These are phyloP conservation scores for Neotoma lepida DNA, from an alignment of 2,113 vertebrate genomes.

Conservation along the genomic window DNA sequence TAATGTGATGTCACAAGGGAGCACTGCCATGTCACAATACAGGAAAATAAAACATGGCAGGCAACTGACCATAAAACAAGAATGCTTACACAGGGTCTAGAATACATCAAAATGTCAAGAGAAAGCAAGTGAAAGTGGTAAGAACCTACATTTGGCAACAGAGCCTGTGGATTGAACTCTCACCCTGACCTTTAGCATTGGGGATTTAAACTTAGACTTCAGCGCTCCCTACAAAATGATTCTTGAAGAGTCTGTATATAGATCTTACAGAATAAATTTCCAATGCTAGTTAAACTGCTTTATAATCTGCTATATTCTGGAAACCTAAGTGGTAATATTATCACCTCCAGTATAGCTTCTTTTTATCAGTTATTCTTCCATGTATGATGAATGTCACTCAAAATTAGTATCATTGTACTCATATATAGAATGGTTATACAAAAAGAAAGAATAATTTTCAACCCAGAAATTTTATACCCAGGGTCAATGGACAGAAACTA, in stretches of 20 bases:
- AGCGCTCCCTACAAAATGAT: background rate
- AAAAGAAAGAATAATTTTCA: background rate
- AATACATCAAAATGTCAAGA: background rate
- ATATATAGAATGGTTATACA: background rate
- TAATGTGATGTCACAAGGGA: background rate
- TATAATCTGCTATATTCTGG: background rate
- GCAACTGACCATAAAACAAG: background rate
- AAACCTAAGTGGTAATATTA: background rate
- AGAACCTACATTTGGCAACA: background rate
- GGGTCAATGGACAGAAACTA: background rate
- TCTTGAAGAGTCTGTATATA: background rate
- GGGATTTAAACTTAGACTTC: background rate
- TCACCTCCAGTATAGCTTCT: background rate
- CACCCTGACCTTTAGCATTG: background rate
- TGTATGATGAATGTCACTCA: background rate
- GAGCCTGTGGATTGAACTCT: background rate
- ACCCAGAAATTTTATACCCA: slow-evolving; percentile 31
- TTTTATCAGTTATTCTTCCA: background rate
- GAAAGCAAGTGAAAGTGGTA: background rate
- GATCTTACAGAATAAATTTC: background rate
- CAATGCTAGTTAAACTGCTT: background rate
- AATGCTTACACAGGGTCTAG: background rate
- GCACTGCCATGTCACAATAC: background rate
- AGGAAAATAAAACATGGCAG: background rate
- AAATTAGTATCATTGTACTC: background rate